Percentiles rank a stretch among this genome's conserved stretches.
Conservation (phyloP, 2,797 vertebrate species). For the Fistularia commersonii region DNA sequence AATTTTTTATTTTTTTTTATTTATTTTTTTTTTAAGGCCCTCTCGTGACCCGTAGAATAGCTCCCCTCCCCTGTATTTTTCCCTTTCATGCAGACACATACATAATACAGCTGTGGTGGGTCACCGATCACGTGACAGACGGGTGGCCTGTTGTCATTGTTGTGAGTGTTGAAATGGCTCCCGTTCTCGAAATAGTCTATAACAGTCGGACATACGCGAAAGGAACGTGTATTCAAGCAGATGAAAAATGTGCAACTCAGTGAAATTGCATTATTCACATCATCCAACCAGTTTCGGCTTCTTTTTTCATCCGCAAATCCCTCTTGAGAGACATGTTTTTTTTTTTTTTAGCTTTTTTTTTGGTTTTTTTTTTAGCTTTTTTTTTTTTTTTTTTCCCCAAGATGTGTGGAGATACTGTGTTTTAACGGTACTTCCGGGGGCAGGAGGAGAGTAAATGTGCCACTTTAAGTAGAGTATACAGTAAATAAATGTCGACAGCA, state of each 20-base stretch:
- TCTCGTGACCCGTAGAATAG: conserved; percentile 26
- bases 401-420: conserved; percentile 15
- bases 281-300: conserved; percentile 8
- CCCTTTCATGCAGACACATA: conserved; percentile 86
- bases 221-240: conserved; percentile 42
- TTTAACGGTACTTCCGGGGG: conserved; percentile 5
- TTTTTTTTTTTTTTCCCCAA: not conserved
- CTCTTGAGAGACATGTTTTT: too few relatives aligned
- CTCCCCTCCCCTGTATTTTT: conserved; percentile 57
- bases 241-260: conserved; percentile 33
- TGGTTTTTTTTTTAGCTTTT: too few relatives aligned
- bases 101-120: conserved; percentile 48
- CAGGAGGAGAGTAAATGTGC: not conserved
- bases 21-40: conserved; percentile 17
- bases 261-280: conserved; percentile 55
- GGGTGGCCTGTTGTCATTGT: too few relatives aligned
- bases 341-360: too few relatives aligned
- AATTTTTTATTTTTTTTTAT: conserved; percentile 14
- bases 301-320: too few relatives aligned
- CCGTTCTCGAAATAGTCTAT: not conserved
- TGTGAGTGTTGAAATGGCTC: too few relatives aligned
- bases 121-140: conserved; percentile 20
- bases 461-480: conserved; percentile 8
- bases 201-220: conserved; percentile 23
- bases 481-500: conserved; percentile 25